phyloP scores from a whole-genome alignment of 2,113 vertebrate genomes.

The Mesoclemmys tuberculata region DNA sequence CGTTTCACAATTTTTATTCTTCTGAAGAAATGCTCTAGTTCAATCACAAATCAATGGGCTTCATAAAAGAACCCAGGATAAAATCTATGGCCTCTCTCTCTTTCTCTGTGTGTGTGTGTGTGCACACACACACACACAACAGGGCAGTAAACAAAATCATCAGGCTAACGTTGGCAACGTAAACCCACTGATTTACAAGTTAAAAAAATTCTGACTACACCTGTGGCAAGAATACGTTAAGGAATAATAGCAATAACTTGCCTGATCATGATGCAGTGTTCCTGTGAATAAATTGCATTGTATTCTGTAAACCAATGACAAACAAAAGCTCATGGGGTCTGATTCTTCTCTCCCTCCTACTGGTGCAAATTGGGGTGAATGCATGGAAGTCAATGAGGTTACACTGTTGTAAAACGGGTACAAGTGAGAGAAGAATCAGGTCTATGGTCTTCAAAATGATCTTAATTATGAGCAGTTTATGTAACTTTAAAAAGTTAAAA shows the following conservation, averaged over 20 bases:
- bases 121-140: not conserved
- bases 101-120: no score
- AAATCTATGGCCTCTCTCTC: no score
- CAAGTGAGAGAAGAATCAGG: not conserved
- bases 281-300: not conserved
- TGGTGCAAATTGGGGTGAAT: accelerated
- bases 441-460: not conserved
- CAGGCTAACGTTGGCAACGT: slow-evolving; percentile 21
- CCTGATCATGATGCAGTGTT: not conserved
- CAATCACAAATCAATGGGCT: no score
- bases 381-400: not conserved
- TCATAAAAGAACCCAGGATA: no score
- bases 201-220: not conserved
- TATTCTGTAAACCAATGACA: not conserved
- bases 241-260: slow-evolving; percentile 35
- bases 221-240: slow-evolving; percentile 41
- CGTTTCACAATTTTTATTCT: no score
- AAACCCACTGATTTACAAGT: not conserved
- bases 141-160: slow-evolving; percentile 51
- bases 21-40: no score
- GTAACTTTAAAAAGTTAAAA: not conserved
- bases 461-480: accelerated
- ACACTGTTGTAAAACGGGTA: not conserved
- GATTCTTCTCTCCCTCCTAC: not conserved
- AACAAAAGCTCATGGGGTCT: not conserved